Conservation (phyloP, 2,797 vertebrate genomes). For the Dermochelys coriacea region DNA sequence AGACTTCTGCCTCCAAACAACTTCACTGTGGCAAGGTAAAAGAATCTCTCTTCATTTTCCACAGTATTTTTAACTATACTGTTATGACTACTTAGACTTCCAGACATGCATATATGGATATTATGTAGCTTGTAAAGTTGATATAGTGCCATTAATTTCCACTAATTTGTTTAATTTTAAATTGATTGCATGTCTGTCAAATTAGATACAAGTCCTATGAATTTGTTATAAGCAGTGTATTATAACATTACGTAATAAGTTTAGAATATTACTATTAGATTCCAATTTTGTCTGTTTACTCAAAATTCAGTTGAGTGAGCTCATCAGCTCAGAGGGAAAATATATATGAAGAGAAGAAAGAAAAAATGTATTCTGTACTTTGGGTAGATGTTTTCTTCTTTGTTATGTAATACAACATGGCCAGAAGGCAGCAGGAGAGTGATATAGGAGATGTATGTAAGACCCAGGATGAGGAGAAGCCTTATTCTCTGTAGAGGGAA, state of each 20-base stretch:
- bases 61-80: neutral
- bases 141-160: neutral
- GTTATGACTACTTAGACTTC: neutral
- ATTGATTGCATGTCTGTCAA: neutral
- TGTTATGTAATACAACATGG: no score
- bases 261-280: neutral
- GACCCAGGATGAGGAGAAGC: no score
- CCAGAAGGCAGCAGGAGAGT: no score
- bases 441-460: no score
- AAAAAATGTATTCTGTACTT: neutral
- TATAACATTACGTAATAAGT: neutral
- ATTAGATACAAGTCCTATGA: neutral
- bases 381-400: neutral
- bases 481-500: no score
- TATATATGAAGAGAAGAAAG: neutral
- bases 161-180: neutral
- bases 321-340: neutral
- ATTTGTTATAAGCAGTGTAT: neutral
- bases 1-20: slow-evolving; percentile 87
- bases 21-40: slow-evolving; percentile 92
- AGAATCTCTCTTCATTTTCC: neutral
- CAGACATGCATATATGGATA: neutral
- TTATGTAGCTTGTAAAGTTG: neutral
- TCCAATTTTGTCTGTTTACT: slow-evolving; percentile 3
- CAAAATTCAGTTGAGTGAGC: neutral